A percentile compares a stretch with the other conserved stretches of the same genome.
Conservation (phyloP, 2,888 invertebrate species). For the Salpingus planirostris region DNA sequence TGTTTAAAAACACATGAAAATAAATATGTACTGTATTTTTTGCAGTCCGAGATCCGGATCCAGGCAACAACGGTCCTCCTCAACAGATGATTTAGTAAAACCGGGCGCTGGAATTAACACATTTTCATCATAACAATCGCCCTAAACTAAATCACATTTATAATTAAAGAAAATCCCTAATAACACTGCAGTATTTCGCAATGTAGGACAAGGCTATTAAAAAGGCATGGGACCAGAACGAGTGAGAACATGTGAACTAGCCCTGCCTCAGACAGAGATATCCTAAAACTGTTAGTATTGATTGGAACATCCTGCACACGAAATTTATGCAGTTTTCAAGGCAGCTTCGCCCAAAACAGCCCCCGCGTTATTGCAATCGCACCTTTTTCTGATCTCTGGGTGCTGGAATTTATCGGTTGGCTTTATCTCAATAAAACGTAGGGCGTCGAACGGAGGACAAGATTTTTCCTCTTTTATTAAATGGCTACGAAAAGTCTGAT, state of each 20-base stretch:
- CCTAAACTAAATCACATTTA: slow-evolving; percentile 27
- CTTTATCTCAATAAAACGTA: too few relatives aligned
- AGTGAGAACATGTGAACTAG: slow-evolving; percentile 35
- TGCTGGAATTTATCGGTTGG: too few relatives aligned
- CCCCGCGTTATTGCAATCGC: too few relatives aligned
- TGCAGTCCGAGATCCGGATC: slow-evolving; percentile 23
- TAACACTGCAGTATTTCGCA: slow-evolving; percentile 38
- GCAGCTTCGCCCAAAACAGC: slow-evolving; percentile 17
- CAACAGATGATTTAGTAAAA: slow-evolving; percentile 30
- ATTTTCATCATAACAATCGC: slow-evolving; percentile 38
- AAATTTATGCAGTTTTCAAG: slow-evolving; percentile 33
- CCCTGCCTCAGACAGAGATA: slow-evolving; percentile 36
- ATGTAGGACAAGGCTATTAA: slow-evolving; percentile 42
- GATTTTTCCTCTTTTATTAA: too few relatives aligned
- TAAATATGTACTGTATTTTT: slow-evolving; percentile 44
- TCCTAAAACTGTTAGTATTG: slow-evolving; percentile 39
- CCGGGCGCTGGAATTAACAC: slow-evolving; percentile 42
- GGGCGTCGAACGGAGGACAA: too few relatives aligned
- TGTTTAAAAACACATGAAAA: slow-evolving; percentile 46
- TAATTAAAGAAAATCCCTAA: slow-evolving; percentile 32
- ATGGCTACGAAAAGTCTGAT: too few relatives aligned
- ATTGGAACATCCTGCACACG: slow-evolving; percentile 41
- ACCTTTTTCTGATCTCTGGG: too few relatives aligned
- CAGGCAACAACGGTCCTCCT: slow-evolving; percentile 26
- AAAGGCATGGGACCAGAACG: slow-evolving; percentile 31